Base-by-base conservation (phyloP, 2,888 invertebrate species). In the Trachelus troglodyta region DNA sequence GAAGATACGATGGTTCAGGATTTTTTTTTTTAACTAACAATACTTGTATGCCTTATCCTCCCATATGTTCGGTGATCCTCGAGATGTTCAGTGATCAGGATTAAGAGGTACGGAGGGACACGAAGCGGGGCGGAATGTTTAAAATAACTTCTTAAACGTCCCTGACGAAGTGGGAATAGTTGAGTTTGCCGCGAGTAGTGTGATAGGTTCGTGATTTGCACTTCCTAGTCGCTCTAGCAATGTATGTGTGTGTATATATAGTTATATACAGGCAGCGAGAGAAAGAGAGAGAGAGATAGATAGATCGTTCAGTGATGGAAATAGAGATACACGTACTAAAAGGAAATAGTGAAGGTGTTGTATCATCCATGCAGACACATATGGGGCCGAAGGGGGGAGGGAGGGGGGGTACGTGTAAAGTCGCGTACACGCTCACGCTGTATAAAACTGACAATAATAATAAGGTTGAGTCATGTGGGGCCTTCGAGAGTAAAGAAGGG, bases 101-200 rank as follows among this genome's bases (percentile, higher is more conserved):
- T 23, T 23, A 23, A 56, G 23, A 23, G 56, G 23, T 1, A 56
- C 23, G 56, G 23, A 23, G 56, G 37, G 81, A 23, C 75, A 76
- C 79, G 75, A 80, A 79, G 78, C 79, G 81, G 83, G 82, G 81
- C 84, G 75, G 83, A 81, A 83, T 79, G 88, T 89, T 90, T 87
- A 88, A 90, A 90, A 90, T 90, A 90, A 90, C 87, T 87, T 86
- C 86, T 88, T 83, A 83, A 88, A 87, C 87, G 90, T 87, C 90
- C 90, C 90, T 90, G 90, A 90, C 87, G 86, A 88, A 86, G 85
- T 88, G 87, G 86, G 86, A 89, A 89, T 85, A 15, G 86, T 88
- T 87, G 87, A 88, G 86, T 88, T 87, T 84, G 86, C 86, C 87
- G 87, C 84, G 87, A 87, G 88, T 87, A 87, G 85, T 83, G 82